Conservation (phyloP, 2,113 vertebrate species). For the Datnioides undecimradiatus region DNA sequence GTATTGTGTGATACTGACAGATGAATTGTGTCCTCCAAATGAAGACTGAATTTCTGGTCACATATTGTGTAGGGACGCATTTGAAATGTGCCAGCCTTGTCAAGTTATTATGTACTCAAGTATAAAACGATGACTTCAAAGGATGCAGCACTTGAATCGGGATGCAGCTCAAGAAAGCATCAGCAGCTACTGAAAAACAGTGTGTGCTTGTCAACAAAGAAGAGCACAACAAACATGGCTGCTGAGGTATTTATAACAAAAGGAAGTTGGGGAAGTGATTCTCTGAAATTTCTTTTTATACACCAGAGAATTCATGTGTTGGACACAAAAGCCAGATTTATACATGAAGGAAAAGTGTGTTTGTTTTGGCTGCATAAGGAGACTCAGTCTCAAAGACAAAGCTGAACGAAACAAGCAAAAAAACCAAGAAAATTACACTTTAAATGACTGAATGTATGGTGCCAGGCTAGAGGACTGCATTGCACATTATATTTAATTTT, state of each 20-base stretch:
- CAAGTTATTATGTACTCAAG: constrained; percentile 7
- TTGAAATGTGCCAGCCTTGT: constrained; percentile 14
- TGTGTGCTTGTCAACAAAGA: constrained; percentile 4
- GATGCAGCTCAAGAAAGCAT: neutral
- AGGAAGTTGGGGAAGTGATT: neutral
- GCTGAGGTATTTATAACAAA: constrained; percentile 11
- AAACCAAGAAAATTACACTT: neutral
- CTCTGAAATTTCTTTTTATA: neutral
- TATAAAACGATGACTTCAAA: constrained; percentile 22
- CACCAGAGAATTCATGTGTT: constrained; percentile 2
- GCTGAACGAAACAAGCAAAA: neutral
- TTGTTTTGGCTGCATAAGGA: neutral
- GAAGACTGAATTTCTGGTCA: neutral
- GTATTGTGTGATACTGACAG: neutral
- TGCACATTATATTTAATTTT: neutral
- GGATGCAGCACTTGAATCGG: neutral
- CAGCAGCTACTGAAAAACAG: neutral
- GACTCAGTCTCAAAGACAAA: neutral
- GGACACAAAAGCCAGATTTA: neutral
- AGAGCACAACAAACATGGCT: constrained; percentile 3
- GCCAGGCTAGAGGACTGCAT: neutral
- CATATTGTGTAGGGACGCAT: neutral
- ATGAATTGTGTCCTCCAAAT: neutral
- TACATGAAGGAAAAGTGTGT: neutral
- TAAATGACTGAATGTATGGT: neutral